phyloP scores from a whole-genome alignment of 2,113 vertebrate species.

The Scatophagus argus region DNA sequence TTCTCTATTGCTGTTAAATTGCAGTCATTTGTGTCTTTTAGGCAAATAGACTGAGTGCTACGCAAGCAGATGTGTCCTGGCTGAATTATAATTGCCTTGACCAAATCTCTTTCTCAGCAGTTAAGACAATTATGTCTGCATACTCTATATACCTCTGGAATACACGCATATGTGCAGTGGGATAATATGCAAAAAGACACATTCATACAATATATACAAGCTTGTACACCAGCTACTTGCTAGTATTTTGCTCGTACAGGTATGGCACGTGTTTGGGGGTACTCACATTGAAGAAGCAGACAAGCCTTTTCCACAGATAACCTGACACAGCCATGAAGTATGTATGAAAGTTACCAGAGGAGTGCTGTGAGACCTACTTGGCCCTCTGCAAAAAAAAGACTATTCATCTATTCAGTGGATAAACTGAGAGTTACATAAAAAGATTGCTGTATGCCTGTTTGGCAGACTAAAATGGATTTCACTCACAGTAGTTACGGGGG shows the following conservation, averaged over 20 bases:
- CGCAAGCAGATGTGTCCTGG: slow-evolving; percentile 65
- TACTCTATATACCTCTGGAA: slow-evolving; percentile 26
- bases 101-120: slow-evolving; percentile 72
- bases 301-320: slow-evolving; percentile 12
- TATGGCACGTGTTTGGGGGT: neutral
- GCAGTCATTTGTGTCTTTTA: slow-evolving; percentile 78
- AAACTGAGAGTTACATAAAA: slow-evolving; percentile 54
- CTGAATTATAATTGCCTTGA: slow-evolving; percentile 73
- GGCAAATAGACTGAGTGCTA: slow-evolving; percentile 71
- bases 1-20: slow-evolving; percentile 74
- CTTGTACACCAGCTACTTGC: no score
- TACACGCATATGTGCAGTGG: slow-evolving; percentile 15
- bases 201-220: neutral
- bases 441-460: slow-evolving; percentile 35
- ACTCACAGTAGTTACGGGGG: slow-evolving; percentile 34
- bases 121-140: slow-evolving; percentile 60
- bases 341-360: slow-evolving; percentile 9
- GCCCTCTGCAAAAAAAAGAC: slow-evolving; percentile 18
- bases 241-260: neutral
- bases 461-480: slow-evolving; percentile 32
- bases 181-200: slow-evolving; percentile 27
- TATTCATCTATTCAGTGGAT: slow-evolving; percentile 38
- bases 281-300: slow-evolving; percentile 29
- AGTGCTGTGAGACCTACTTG: slow-evolving; percentile 2
- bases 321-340: slow-evolving; percentile 10